A percentile compares a stretch with the other conserved stretches of the same genome.
Evolutionary conservation across 2,888 invertebrate species (phyloP).

Genomic region (Thyatira batis): DNA sequence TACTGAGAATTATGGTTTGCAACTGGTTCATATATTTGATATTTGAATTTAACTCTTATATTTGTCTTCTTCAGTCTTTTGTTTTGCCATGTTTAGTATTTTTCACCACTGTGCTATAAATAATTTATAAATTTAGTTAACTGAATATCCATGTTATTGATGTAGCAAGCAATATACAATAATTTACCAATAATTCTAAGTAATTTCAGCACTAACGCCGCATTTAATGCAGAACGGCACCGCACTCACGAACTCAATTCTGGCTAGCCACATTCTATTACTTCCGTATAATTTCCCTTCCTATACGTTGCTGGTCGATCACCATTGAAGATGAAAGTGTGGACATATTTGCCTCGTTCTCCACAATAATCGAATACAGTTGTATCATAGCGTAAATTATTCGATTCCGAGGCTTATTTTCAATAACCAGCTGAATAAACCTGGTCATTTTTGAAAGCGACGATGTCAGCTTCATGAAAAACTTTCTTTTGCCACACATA

Average conservation of each 20-base stretch:
- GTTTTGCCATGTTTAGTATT: too few species aligned
- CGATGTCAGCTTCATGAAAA: not conserved
- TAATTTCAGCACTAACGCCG: slow-evolving; percentile 32
- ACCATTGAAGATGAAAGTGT: slow-evolving; percentile 49
- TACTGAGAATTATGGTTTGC: not conserved
- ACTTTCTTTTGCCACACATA: not conserved
- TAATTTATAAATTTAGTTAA: too few species aligned
- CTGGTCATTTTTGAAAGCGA: not conserved
- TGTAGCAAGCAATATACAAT: not conserved
- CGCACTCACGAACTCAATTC: slow-evolving; percentile 40
- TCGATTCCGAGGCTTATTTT: not conserved
- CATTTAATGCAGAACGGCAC: slow-evolving; percentile 14
- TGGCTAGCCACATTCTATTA: slow-evolving; percentile 35
- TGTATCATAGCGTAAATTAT: not conserved
- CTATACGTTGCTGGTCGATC: slow-evolving; percentile 23
- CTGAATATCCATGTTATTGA: not conserved
- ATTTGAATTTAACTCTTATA: too few species aligned
- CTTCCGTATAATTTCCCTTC: slow-evolving; percentile 59
- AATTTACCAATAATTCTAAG: slow-evolving; percentile 29
- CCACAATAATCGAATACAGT: not conserved
- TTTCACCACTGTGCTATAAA: too few species aligned
- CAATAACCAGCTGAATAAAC: not conserved
- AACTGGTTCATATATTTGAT: too few species aligned
- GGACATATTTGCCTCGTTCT: slow-evolving; percentile 2
- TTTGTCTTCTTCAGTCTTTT: too few species aligned